Base-by-base conservation (phyloP, 92 coral and sea anemone species). In the Heteractis magnifica region DNA sequence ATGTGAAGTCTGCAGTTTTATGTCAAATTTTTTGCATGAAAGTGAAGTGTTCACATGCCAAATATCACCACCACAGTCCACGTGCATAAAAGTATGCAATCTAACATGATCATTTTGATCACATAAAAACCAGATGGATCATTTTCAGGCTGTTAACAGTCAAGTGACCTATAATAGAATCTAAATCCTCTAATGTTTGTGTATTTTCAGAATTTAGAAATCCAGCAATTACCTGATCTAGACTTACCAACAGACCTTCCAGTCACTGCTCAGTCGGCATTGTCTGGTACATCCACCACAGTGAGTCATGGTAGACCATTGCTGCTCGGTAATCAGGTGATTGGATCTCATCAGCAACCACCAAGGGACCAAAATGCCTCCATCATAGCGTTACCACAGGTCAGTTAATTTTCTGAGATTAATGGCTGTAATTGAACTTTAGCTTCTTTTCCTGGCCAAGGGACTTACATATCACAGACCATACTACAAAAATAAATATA, bases 201-300 rank as follows among this genome's bases (percentile, higher is more conserved):
- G 2, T 44, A 51, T 19, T 49, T 50, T 20, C 81, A 95, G 98
- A 94, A 90, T 51, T 87, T 94, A 14, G 99, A 90, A 81, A 92
- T 94, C 91, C 93, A 92, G 20, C 93, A 92, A 52, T 91, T 94
- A 52, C 93, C 90, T 19, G 90, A 91, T 72, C 84, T 96, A 44
- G 95, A 93, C 58, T 85, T 94, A 11, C 89, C 89, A 65, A 87
- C 90, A 82, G 92, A 91, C 76, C 91, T 80, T 12, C 82, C 91
- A 44, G 78, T 64, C n/a, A 81, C 85, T 56, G 89, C 75, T 23
- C 76, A 86, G 10, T 65, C 91, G 4, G 19, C 86, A 11, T 85
- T 78, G 55, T 70, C 84, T 48, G 77, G 77, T 21, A 83, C 91
- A 23, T 64, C 86, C 65, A 53, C 90, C 20, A 75, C 65, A 49